Conservation (phyloP, 2,797 vertebrate species). For the Micropoecilia bifurca region DNA sequence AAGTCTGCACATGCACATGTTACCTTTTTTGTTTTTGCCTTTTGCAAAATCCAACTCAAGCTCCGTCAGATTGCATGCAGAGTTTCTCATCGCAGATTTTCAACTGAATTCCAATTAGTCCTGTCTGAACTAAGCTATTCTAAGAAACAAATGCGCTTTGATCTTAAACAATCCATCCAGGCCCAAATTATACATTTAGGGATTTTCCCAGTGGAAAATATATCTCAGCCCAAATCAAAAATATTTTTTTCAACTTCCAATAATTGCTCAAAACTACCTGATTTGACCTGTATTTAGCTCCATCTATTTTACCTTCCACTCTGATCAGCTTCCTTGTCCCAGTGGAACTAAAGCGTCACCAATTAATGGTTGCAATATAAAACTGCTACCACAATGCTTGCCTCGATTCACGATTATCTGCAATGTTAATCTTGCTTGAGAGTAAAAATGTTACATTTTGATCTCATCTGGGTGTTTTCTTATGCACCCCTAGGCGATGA, state of each 20-base stretch:
- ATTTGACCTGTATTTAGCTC: neutral
- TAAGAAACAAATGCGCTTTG: neutral
- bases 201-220: neutral
- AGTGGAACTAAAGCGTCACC: neutral
- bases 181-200: neutral
- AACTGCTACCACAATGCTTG: neutral
- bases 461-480: neutral
- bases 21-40: neutral
- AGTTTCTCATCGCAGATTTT: neutral
- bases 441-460: neutral
- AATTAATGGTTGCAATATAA: neutral
- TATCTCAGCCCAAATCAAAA: neutral
- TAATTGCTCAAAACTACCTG: neutral
- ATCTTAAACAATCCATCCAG: neutral
- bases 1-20: neutral
- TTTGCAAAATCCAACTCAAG: neutral
- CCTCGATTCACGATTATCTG: neutral
- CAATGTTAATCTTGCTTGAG: neutral
- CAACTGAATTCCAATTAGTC: neutral
- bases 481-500: neutral
- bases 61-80: neutral
- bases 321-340: neutral
- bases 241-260: neutral
- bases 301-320: neutral
- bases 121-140: neutral